A percentile compares a stretch with the other conserved stretches of the same genome.
These are phyloP conservation scores for Numenius phaeopus DNA, from an alignment of 2,797 vertebrate species.

Conservation along the genomic window DNA sequence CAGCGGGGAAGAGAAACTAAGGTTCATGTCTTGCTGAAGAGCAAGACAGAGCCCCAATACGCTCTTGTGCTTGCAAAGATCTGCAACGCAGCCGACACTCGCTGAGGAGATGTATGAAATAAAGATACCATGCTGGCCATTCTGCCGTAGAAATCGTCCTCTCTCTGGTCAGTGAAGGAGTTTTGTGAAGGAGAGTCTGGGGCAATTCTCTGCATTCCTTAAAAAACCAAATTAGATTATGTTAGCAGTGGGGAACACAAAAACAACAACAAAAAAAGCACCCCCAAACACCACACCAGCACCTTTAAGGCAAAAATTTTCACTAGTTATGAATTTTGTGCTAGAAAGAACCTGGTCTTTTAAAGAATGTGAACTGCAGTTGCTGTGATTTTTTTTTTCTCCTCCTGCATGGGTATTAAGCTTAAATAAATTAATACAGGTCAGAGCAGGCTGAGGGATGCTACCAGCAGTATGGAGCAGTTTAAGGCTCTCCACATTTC, in stretches of 20 bases:
- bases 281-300: accelerated
- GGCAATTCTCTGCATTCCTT: conserved; percentile 45
- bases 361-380: not conserved
- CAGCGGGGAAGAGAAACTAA: not conserved
- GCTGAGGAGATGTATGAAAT: not conserved
- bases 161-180: conserved; percentile 74
- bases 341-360: not conserved
- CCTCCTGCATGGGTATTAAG: not conserved
- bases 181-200: conserved; percentile 69
- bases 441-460: not conserved
- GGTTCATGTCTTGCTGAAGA: not conserved
- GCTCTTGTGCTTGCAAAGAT: not conserved
- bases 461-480: not conserved
- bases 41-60: not conserved
- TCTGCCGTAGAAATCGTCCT: conserved; percentile 89
- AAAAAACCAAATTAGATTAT: not conserved
- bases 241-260: not conserved
- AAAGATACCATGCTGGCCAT: conserved; percentile 80
- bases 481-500: not conserved
- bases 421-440: not conserved
- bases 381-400: not conserved
- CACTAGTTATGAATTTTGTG: not conserved
- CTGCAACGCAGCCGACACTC: not conserved
- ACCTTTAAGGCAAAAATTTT: not conserved
- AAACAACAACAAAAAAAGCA: not conserved